Evolutionary conservation across 1,140 invertebrate species (phyloP).

Genomic region (Halyomorpha halys): DNA sequence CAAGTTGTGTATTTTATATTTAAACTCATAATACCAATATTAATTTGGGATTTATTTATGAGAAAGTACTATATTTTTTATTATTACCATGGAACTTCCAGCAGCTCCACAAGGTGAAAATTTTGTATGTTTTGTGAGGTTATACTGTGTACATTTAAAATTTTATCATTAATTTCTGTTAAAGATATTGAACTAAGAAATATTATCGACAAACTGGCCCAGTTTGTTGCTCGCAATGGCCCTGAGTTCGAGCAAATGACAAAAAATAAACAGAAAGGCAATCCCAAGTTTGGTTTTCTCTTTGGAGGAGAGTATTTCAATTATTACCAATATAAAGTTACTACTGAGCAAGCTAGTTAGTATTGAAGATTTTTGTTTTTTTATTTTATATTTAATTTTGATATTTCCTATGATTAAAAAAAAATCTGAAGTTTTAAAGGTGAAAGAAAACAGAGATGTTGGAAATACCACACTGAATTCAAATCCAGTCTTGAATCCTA

Average conservation of each 20-base stretch:
- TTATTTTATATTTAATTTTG: neutral
- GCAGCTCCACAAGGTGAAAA: constrained; percentile 38
- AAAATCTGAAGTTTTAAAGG: constrained; percentile 2
- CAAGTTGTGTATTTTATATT: too few species aligned
- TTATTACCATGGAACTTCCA: constrained; percentile 36
- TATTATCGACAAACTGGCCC: constrained; percentile 96
- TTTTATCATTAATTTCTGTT: constrained; percentile 24
- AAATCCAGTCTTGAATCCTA: neutral
- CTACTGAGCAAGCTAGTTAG: constrained; percentile 77
- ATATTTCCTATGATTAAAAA: neutral
- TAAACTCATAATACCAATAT: too few species aligned
- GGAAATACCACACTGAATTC: neutral
- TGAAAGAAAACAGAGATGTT: neutral
- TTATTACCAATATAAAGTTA: constrained; percentile 95
- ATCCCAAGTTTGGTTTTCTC: constrained; percentile 92
- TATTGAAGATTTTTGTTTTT: constrained; percentile 31
- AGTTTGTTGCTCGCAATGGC: constrained; percentile 97
- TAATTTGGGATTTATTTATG: too few species aligned
- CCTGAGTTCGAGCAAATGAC: constrained; percentile 97
- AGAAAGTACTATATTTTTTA: neutral
- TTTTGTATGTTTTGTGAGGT: neutral
- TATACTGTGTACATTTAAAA: neutral
- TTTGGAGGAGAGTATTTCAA: constrained; percentile 91
- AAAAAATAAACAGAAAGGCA: constrained; percentile 94
- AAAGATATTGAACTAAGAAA: constrained; percentile 83